phyloP scores from a whole-genome alignment of 1,140 invertebrate species.

The Drosophila suzukii region DNA sequence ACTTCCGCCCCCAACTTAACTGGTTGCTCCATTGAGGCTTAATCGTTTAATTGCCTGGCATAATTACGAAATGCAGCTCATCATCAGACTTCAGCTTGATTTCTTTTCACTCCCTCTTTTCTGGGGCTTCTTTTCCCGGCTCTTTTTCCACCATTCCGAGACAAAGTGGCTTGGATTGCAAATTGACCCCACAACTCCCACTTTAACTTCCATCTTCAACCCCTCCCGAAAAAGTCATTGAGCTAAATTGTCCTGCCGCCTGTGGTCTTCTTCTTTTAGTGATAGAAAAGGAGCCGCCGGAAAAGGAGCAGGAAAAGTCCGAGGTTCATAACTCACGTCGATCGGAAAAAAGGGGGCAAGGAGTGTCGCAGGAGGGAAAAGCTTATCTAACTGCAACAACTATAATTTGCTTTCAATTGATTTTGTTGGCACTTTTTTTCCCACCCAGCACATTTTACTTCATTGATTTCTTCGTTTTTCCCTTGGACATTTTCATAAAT shows the following conservation, averaged over 20 bases:
- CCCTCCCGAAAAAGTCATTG: slow-evolving; percentile 38
- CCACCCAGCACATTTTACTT: slow-evolving; percentile 69
- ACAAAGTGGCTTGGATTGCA: slow-evolving; percentile 40
- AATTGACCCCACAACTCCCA: slow-evolving; percentile 50
- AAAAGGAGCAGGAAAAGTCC: slow-evolving; percentile 9
- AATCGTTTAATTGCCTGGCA: slow-evolving; percentile 82
- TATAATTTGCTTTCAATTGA: slow-evolving; percentile 83
- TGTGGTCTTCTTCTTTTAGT: slow-evolving; percentile 17
- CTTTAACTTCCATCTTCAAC: slow-evolving; percentile 23
- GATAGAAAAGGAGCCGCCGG: slow-evolving; percentile 23
- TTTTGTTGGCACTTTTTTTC: slow-evolving; percentile 55
- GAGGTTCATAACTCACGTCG: slow-evolving; percentile 49
- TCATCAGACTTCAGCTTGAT: slow-evolving; percentile 79
- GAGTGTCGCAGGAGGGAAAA: not conserved
- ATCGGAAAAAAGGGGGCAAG: slow-evolving; percentile 3
- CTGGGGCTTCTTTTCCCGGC: slow-evolving; percentile 2
- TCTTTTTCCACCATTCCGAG: slow-evolving; percentile 1
- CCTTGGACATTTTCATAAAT: slow-evolving; percentile 69
- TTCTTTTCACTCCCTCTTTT: slow-evolving; percentile 34
- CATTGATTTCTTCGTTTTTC: slow-evolving; percentile 63
- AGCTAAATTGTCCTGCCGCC: slow-evolving; percentile 52
- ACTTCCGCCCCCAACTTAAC: slow-evolving; percentile 10
- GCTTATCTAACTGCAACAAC: slow-evolving; percentile 81
- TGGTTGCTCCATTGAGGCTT: slow-evolving; percentile 46
- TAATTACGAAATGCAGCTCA: slow-evolving; percentile 82